Base-by-base conservation (phyloP, 1,140 invertebrate genomes). In the Piezodorus guildinii region DNA sequence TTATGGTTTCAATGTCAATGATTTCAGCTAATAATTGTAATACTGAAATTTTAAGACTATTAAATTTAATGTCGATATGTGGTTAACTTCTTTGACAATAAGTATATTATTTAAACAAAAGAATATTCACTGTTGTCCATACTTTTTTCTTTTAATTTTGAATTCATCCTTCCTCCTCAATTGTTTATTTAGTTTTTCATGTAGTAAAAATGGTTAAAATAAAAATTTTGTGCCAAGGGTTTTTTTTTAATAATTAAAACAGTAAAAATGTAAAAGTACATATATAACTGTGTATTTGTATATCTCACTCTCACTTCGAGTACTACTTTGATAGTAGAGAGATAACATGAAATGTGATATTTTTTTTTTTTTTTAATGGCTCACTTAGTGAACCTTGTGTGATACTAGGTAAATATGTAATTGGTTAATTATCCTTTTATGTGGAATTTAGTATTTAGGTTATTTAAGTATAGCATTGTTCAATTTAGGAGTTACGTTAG, bases 321-420 rank as follows among this genome's bases (percentile, higher is more conserved):
- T 30, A 30, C 3, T 30, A 30, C 30, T 46, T n/a, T n/a, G n/a
- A n/a, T n/a, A 46, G 17, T 46, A 6, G 45, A 19, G 15, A 19
- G 15, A 46, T 16, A 6, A 46, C 45, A n/a, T 46, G 45, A n/a
- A 46, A n/a, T 46, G 45, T 46, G 45, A 46, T 46, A 46, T 46
- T 3, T 46, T n/a, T 46, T n/a, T n/a, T n/a, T n/a, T n/a, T n/a
- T 46, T 16, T 30, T 6, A 46, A 46, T 46, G 45, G 45, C 45
- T 46, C 45, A 46, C 45, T n/a, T n/a, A 46, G 45, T 46, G 45
- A 19, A 46, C 45, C 45, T 46, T 46, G 45, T 46, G 45, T 46
- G 45, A 46, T 46, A 46, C 45, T 46, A 46, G 45, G 3, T 46
- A 46, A 46, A 46, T 46, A 46, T 46, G 17, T 46, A 46, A n/a